These are phyloP conservation scores for Ceratosolen solmsi DNA, from an alignment of 1,140 invertebrate genomes.

Conservation along the genomic window DNA sequence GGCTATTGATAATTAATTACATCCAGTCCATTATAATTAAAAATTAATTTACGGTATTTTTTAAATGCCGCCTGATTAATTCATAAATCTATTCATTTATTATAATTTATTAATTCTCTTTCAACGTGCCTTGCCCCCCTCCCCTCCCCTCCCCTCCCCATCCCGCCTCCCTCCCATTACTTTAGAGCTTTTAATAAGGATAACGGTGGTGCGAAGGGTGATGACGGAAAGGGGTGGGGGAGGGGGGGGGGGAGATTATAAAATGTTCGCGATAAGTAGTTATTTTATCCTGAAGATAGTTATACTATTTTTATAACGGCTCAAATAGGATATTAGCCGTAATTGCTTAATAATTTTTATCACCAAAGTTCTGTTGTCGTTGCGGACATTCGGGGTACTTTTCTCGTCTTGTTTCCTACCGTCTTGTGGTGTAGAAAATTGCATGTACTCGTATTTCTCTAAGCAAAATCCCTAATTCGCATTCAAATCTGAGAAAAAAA, in stretches of 20 bases:
- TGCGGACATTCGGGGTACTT: too few species aligned
- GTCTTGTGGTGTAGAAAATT: constrained; percentile 15
- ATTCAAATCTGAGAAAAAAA: neutral
- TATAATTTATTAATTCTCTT: neutral
- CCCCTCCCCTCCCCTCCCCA: too few species aligned
- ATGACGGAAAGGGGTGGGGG: too few species aligned
- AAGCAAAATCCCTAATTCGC: neutral
- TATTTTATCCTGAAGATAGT: too few species aligned
- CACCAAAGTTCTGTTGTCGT: neutral
- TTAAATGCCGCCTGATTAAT: neutral
- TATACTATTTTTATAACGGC: too few species aligned
- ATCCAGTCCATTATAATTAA: neutral
- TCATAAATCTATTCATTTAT: neutral
- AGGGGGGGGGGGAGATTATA: too few species aligned
- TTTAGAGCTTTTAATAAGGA: too few species aligned
- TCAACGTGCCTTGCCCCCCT: too few species aligned
- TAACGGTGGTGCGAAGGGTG: too few species aligned
- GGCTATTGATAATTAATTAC: constrained; percentile 1
- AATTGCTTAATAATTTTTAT: neutral
- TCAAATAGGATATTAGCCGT: neutral
- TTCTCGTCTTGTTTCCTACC: neutral
- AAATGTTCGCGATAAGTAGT: too few species aligned
- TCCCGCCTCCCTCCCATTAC: too few species aligned
- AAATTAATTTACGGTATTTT: neutral
- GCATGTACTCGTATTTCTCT: neutral